Base-by-base conservation (phyloP, 1,140 invertebrate species). In the Rhyzopertha dominica region DNA sequence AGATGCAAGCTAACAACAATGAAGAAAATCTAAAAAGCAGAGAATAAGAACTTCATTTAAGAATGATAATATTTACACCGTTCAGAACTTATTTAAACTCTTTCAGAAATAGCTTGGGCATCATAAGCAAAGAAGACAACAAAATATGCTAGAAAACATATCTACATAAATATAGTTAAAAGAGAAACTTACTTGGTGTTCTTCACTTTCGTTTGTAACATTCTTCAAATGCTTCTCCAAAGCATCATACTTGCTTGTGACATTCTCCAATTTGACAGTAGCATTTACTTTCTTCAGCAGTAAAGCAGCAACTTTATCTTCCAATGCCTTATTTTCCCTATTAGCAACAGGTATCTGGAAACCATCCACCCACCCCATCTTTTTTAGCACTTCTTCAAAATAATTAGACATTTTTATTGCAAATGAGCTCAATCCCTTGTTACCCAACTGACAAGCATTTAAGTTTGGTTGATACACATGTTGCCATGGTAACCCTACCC, bases 271-370 rank as follows among this genome's bases (percentile, higher is more conserved):
- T 2, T 14, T 16, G 13, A 28, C 55, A 43, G 49, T 55, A 2
- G 48, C 45, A 38, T 56, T 58, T 12, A 43, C 38, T 49, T 60
- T 63, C 23, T 43, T 43, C 7, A 61, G 34, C 12, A 54, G 56
- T 17, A 66, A 48, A 17, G 39, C 34, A 35, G 63, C 70, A 71
- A 79, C 62, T 73, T 69, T 60, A 62, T 54, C 68, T 66, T 86
- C 81, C 9, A 85, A 65, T 51, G 53, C 61, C 64, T 77, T 76
- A 53, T 87, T 87, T 59, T 80, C 77, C 37, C 75, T 73, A 68
- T 84, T 83, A 3, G 83, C 79, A 12, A 85, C 71, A 3, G 84
- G 84, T 53, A 87, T 77, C 53, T 77, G 75, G 44, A 82, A 83
- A 9, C 82, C 82, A 54, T 80, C 74, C 38, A 72, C 71, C 80